These are phyloP conservation scores for Halyomorpha halys DNA, from an alignment of 1,140 invertebrate genomes.

Conservation along the genomic window DNA sequence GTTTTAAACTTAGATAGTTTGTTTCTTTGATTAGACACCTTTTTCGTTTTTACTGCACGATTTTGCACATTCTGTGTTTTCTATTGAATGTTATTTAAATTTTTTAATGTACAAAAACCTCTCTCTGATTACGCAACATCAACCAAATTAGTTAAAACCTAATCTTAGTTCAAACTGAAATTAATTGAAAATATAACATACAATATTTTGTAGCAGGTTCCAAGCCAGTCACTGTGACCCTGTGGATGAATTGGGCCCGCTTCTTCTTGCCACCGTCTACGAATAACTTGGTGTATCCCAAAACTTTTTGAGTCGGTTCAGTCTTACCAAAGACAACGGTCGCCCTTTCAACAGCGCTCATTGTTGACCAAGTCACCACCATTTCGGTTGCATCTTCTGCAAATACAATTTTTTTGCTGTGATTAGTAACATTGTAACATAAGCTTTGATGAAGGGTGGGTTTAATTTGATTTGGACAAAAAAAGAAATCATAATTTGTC, in stretches of 20 bases:
- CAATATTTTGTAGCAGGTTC: conserved; percentile 50
- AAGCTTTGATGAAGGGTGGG: too few relatives aligned
- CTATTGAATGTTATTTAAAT: too few relatives aligned
- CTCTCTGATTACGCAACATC: too few relatives aligned
- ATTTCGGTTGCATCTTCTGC: conserved; percentile 43
- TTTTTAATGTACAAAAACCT: too few relatives aligned
- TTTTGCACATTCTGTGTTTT: neutral
- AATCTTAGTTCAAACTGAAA: conserved; percentile 14
- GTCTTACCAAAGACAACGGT: conserved; percentile 65
- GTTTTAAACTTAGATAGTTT: too few relatives aligned
- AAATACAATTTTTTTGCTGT: conserved; percentile 7
- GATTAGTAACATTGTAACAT: too few relatives aligned
- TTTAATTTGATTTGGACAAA: too few relatives aligned
- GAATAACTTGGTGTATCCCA: conserved; percentile 55
- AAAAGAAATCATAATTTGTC: too few relatives aligned
- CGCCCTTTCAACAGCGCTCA: conserved; percentile 51
- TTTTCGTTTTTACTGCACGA: too few relatives aligned
- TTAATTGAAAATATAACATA: conserved; percentile 35
- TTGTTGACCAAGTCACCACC: conserved; percentile 83
- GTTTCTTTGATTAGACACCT: too few relatives aligned
- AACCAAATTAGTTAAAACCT: conserved; percentile 16
- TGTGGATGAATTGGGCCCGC: conserved; percentile 69
- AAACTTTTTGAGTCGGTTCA: conserved; percentile 42
- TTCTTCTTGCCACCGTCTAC: conserved; percentile 63
- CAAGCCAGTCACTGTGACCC: conserved; percentile 49